Conservation (phyloP, 1,140 invertebrate species). For the Yoshiicerus persimilis region DNA sequence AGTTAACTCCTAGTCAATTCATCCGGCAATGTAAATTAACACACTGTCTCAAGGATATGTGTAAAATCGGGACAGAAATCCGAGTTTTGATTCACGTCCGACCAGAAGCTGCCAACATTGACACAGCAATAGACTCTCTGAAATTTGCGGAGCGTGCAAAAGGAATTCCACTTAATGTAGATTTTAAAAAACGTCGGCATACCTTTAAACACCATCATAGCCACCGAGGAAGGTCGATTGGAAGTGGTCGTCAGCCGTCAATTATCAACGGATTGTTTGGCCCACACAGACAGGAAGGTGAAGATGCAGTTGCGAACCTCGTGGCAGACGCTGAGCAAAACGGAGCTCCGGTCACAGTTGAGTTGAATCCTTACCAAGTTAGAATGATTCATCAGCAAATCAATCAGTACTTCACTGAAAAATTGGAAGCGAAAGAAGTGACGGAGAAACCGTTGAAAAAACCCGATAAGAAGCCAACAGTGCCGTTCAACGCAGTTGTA, state of each 20-base stretch:
- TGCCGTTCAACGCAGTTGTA: neutral
- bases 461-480: neutral
- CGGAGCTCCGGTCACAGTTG: neutral
- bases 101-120: slow-evolving; percentile 23
- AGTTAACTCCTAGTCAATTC: slow-evolving; percentile 2
- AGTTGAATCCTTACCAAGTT: neutral
- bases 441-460: neutral
- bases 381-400: neutral
- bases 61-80: slow-evolving; percentile 14
- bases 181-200: neutral
- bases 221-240: neutral
- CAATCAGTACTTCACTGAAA: neutral
- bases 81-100: slow-evolving; percentile 37
- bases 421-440: neutral
- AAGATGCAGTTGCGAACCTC: neutral
- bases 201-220: no score
- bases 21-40: slow-evolving; percentile 37
- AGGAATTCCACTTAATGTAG: neutral
- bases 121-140: slow-evolving; percentile 20
- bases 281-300: neutral
- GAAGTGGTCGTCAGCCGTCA: neutral
- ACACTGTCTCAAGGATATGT: slow-evolving; percentile 43
- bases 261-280: neutral
- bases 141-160: slow-evolving; percentile 27
- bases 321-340: neutral